A percentile compares a stretch with the other conserved stretches of the same genome.
Evolutionary conservation across 2,797 vertebrate species (phyloP).

Genomic region (Chrysocyon brachyurus): DNA sequence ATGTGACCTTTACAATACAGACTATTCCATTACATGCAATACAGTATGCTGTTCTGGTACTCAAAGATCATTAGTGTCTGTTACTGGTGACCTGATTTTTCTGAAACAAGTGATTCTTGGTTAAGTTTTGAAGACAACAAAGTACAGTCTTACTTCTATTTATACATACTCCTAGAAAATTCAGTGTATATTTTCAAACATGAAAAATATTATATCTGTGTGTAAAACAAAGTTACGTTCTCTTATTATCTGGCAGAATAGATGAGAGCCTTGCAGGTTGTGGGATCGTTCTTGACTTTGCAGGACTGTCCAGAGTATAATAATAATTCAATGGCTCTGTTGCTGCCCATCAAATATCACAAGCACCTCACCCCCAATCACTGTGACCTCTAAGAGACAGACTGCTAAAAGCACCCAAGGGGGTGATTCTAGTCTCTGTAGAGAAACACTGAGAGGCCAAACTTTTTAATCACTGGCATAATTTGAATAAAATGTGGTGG

Average conservation of each 20-base stretch:
- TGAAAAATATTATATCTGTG: background rate
- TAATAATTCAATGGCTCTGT: background rate
- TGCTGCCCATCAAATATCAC: background rate
- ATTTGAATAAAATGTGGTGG: background rate
- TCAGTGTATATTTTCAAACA: background rate
- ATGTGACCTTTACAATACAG: background rate
- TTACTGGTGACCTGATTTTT: background rate
- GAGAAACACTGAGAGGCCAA: background rate
- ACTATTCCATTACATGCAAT: background rate
- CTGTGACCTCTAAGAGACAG: background rate
- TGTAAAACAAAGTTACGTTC: background rate
- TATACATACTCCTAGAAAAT: background rate
- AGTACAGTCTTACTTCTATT: background rate
- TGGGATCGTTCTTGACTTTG: background rate
- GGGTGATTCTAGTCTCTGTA: background rate
- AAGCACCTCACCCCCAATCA: background rate
- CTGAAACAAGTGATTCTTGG: background rate
- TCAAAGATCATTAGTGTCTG: background rate
- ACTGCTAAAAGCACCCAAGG: background rate
- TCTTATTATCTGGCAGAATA: background rate
- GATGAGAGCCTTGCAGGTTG: background rate
- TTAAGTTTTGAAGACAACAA: background rate
- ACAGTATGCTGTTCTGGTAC: background rate
- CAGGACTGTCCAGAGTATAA: background rate
- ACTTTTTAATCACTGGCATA: background rate